Base-by-base conservation (phyloP, 1,140 invertebrate species). In the Cherax destructor region DNA sequence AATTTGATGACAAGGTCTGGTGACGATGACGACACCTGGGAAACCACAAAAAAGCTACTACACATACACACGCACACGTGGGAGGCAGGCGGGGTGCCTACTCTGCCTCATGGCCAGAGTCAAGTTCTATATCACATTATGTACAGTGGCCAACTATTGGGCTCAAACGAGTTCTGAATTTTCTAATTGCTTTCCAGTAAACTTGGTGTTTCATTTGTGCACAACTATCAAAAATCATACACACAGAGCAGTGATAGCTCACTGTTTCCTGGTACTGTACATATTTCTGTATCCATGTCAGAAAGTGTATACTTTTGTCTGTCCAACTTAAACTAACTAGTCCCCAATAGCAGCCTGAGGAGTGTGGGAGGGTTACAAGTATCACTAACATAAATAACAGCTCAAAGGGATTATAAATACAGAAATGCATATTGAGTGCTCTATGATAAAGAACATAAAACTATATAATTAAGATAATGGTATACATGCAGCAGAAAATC, bases 301-400 rank as follows among this genome's bases (percentile, higher is more conserved):
- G 18, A 81, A 59, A 24, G 50, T 87, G 61, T 81, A 72, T 76
- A 78, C 76, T 13, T 61, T 78, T 86, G 76, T 16, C 50, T 65
- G 50, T 83, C n/a, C 80, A 89, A 88, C 77, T 83, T 72, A 83
- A 89, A 89, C 59, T n/a, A 50, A 30, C 41, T 86, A 78, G 49
- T 85, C 59, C 83, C 88, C 83, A 91, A 91, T 86, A 91, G 85
- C 90, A 86, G 90, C 85, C 85, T 86, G 85, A 86, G 85, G 76
- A 72, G 59, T 87, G 61, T 81, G 83, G 78, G 84, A 72, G 77
- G 90, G 76, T 91, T 91, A 91, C 84, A 83, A 59, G 49, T 77
- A 86, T 86, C 79, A 91, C 90, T 91, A 91, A 91, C 90, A 91
- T 91, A 91, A 91, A 91, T 91, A 91, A 91, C 84, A 91, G 90